Conservation (phyloP, 2,888 invertebrate genomes). For the Drosophila quinaria region DNA sequence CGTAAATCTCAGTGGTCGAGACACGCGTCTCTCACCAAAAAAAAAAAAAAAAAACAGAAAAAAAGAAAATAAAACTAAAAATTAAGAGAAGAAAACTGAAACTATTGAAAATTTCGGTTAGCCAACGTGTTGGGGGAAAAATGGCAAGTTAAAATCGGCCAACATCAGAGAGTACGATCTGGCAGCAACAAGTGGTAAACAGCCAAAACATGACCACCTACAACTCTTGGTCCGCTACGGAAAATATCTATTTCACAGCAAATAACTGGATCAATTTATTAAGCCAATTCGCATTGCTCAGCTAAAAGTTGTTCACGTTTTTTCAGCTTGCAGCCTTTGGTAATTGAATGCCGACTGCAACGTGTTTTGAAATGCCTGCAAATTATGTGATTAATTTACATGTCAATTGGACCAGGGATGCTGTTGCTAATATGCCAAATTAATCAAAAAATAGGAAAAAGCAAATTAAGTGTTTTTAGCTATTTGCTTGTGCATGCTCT, state of each 20-base stretch:
- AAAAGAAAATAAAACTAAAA: conserved; percentile 6
- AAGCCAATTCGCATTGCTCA: conserved; percentile 58
- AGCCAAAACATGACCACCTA: conserved; percentile 76
- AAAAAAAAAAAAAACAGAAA: conserved; percentile 13
- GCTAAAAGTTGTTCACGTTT: conserved; percentile 63
- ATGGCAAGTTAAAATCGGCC: conserved; percentile 45
- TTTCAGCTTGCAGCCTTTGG: conserved; percentile 25
- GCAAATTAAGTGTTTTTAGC: conserved; percentile 26
- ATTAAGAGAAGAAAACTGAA: conserved; percentile 29
- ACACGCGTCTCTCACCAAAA: conserved; percentile 64
- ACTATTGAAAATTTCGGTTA: conserved; percentile 68
- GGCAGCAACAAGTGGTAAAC: conserved; percentile 69
- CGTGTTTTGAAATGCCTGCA: conserved; percentile 61
- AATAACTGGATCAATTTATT: conserved; percentile 75
- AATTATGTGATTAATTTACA: conserved; percentile 73
- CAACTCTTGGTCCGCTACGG: conserved; percentile 46
- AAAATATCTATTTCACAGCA: conserved; percentile 30
- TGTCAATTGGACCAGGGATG: conserved; percentile 34
- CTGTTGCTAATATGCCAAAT: conserved; percentile 46
- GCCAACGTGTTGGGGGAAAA: conserved; percentile 17
- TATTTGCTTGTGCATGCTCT: conserved; percentile 19
- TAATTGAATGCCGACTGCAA: conserved; percentile 43
- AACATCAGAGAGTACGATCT: conserved; percentile 41
- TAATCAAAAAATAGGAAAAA: conserved; percentile 16
- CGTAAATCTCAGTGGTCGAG: conserved; percentile 72